Evolutionary conservation across 2,113 vertebrate genomes (phyloP).

Genomic region (Centropus bengalensis): DNA sequence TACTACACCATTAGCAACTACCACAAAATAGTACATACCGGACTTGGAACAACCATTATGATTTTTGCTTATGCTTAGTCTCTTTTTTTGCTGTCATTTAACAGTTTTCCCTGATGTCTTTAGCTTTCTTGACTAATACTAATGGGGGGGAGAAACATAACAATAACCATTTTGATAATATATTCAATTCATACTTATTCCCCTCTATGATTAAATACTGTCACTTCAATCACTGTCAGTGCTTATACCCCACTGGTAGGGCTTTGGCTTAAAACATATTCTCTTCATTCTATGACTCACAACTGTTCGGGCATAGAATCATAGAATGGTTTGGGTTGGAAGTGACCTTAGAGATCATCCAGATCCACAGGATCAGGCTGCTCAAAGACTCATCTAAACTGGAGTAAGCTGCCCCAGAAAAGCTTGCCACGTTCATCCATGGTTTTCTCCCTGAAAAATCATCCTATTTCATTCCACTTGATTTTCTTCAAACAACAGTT

Average conservation of each 20-base stretch:
- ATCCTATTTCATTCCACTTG: accelerated
- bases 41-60: background rate
- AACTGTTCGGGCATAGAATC: background rate
- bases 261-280: background rate
- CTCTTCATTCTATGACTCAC: background rate
- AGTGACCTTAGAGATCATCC: too few relatives aligned
- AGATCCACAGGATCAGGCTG: too few relatives aligned
- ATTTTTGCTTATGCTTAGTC: background rate
- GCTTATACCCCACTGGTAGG: background rate
- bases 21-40: background rate
- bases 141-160: accelerated
- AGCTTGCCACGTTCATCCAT: background rate
- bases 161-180: accelerated
- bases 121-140: background rate
- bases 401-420: background rate
- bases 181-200: background rate
- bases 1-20: background rate
- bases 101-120: background rate
- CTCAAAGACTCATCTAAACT: too few relatives aligned
- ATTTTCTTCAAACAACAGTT: background rate
- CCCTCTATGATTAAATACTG: background rate
- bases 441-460: background rate
- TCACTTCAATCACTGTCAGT: background rate
- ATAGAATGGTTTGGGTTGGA: too few relatives aligned
- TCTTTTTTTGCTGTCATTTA: background rate